Evolutionary conservation across 2,888 invertebrate genomes (phyloP).

Genomic region (Branchipolynoe longqiensis): DNA sequence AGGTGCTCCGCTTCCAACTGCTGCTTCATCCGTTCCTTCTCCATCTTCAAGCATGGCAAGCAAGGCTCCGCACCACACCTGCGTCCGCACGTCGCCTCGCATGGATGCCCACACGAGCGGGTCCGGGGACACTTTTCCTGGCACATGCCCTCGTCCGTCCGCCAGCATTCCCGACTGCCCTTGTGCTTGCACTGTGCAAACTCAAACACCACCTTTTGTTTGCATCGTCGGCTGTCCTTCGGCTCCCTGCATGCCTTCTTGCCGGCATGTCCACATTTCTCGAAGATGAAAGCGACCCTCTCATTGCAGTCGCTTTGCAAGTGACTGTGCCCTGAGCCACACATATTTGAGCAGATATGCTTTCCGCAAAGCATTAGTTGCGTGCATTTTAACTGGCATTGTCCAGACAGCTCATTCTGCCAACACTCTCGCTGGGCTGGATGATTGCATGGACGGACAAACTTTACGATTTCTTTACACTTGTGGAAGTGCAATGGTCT

Average conservation of each 20-base stretch:
- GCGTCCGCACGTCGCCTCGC: slow-evolving; percentile 56
- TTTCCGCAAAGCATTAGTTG: slow-evolving; percentile 50
- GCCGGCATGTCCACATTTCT: slow-evolving; percentile 57
- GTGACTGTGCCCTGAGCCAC: slow-evolving; percentile 60
- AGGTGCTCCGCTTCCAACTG: not conserved
- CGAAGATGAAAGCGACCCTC: slow-evolving; percentile 48
- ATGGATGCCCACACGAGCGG: slow-evolving; percentile 61
- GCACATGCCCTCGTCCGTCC: slow-evolving; percentile 42
- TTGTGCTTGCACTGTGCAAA: not conserved
- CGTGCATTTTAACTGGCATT: slow-evolving; percentile 55
- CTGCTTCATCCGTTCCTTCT: slow-evolving; percentile 7
- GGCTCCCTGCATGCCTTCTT: slow-evolving; percentile 50
- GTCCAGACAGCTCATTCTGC: not conserved
- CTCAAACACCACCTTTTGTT: not conserved
- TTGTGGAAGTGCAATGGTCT: slow-evolving; percentile 56
- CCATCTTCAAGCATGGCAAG: slow-evolving; percentile 38
- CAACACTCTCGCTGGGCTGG: slow-evolving; percentile 50
- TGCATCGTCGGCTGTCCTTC: not conserved
- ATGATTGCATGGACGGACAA: slow-evolving; percentile 58
- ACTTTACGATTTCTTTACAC: slow-evolving; percentile 57
- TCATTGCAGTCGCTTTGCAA: slow-evolving; percentile 7
- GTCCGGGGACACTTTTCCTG: slow-evolving; percentile 49
- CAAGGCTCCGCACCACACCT: slow-evolving; percentile 16
- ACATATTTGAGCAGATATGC: slow-evolving; percentile 54
- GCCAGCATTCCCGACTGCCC: not conserved